Percentiles rank a stretch among this genome's conserved stretches.
These are phyloP conservation scores for Drosophila kanekoi DNA, from an alignment of 2,888 invertebrate genomes.

Conservation along the genomic window DNA sequence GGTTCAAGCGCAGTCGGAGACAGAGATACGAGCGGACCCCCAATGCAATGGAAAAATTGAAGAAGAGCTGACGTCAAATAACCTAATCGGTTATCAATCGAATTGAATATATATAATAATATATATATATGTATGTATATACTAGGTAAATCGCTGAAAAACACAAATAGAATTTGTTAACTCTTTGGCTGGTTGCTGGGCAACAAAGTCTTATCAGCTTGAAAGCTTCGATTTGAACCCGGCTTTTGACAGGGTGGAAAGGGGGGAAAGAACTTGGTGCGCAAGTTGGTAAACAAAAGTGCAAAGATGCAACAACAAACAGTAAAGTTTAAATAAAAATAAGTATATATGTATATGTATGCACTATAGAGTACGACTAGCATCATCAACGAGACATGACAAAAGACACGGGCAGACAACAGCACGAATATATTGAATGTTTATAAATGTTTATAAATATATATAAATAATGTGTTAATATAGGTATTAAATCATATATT, in stretches of 20 bases:
- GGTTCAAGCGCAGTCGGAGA: conserved; percentile 41
- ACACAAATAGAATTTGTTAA: not conserved
- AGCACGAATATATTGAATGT: conserved; percentile 4
- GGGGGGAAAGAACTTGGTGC: conserved; percentile 19
- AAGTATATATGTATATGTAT: conserved; percentile 5
- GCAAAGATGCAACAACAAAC: conserved; percentile 32
- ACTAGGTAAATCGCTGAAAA: conserved; percentile 20
- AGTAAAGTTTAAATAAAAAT: no score
- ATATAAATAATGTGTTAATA: conserved; percentile 41
- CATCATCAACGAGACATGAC: conserved; percentile 39
- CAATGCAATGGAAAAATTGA: not conserved
- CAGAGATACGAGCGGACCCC: conserved; percentile 15
- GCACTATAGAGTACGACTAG: no score
- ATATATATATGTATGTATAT: not conserved
- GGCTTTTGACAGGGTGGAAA: conserved; percentile 14
- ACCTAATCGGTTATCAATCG: conserved; percentile 42
- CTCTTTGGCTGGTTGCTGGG: no score
- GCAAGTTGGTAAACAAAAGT: conserved; percentile 21
- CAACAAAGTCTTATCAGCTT: no score
- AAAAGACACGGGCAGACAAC: conserved; percentile 34
- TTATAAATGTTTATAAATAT: conserved; percentile 1
- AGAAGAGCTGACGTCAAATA: conserved; percentile 21
- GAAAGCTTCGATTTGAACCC: conserved; percentile 25
- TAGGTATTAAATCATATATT: conserved; percentile 43
- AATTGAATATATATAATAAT: conserved; percentile 4